These are phyloP conservation scores for Galerucella pusilla DNA, from an alignment of 2,888 invertebrate genomes.

Conservation along the genomic window DNA sequence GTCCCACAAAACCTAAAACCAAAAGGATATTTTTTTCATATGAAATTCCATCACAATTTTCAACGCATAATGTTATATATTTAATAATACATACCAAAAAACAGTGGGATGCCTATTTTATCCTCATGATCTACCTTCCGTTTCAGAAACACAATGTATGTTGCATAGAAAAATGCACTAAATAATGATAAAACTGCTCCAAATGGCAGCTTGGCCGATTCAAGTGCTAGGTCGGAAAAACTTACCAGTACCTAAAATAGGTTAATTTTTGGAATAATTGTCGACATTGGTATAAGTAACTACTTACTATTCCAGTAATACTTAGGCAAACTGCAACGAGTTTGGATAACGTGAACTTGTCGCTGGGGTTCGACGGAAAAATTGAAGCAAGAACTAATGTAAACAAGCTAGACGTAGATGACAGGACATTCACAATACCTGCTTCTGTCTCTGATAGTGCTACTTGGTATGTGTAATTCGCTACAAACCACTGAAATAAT, in stretches of 20 bases:
- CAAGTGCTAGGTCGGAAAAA: slow-evolving; percentile 75
- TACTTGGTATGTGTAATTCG: slow-evolving; percentile 92
- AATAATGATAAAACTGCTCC: slow-evolving; percentile 85
- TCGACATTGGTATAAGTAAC: not conserved
- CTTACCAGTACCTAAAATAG: slow-evolving; percentile 77
- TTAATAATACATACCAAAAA: slow-evolving; percentile 82
- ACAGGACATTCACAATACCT: slow-evolving; percentile 88
- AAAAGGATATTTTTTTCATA: not conserved
- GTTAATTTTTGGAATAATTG: not conserved
- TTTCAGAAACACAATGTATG: slow-evolving; percentile 88
- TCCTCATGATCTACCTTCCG: slow-evolving; percentile 91
- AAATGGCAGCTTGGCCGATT: slow-evolving; percentile 73
- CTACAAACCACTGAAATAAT: slow-evolving; percentile 88
- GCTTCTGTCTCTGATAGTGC: slow-evolving; percentile 86
- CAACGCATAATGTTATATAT: not conserved
- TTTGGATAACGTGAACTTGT: slow-evolving; percentile 89
- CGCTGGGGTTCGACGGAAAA: slow-evolving; percentile 84
- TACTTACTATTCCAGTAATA: slow-evolving; percentile 81
- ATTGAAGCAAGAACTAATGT: slow-evolving; percentile 87
- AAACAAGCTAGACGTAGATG: slow-evolving; percentile 90
- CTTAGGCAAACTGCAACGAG: slow-evolving; percentile 82
- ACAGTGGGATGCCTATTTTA: slow-evolving; percentile 92
- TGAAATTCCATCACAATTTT: too few species aligned
- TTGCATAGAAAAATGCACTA: slow-evolving; percentile 90
- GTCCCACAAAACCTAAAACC: slow-evolving; percentile 87